Evolutionary conservation across 2,113 vertebrate species (phyloP), one percentile per base, ranked within the genome.

Genomic region (Callopanchax toddi): DNA sequence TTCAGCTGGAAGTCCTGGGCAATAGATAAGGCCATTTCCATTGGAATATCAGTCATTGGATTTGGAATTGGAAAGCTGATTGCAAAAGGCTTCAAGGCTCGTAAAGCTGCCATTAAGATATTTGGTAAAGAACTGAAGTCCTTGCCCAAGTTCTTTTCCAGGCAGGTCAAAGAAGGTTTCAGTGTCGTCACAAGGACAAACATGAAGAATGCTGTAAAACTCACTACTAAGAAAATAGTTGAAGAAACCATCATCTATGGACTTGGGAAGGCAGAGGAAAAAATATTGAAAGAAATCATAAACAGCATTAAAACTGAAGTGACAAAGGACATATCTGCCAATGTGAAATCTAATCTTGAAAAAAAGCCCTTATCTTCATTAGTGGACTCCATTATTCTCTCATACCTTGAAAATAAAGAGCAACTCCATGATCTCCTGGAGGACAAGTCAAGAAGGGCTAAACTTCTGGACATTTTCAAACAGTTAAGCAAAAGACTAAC

Each of bases 1-100:
- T 60, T 78, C 37, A 74, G 76, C 50, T 78, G 70, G 70, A 60
- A 50, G 32, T 36, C 54, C 7, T 78, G 76, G 76, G 76, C 70
- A 10, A 60, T 36, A 15, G 1, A 60, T 1, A 78, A 78, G 40
- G 36, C 61, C 11, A 50, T 61, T 60, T 76, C 67, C 5, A 60
- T 76, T 25, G 50, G 23, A 51, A 6, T 70, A 5, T 52, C 65
- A 34, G 18, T 79, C 0, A 15, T 74, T 60, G n/a, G 3, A 1
- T 70, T 17, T 5, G 66, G 71, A 69, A 10, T 53, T 34, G 76
- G 60, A 60, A 79, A 79, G 34, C 29, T 79, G 15, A 43, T 74
- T 4, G 17, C 76, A 46, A 79, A 79, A 2, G 23, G 56, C 1
- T 74, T 57, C 25, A 74, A 60, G 49, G 26, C 32, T 26, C 32